phyloP scores from a whole-genome alignment of 30 jellyfish, hydroid and myxozoan species.

The Phacellophora camtschatica region DNA sequence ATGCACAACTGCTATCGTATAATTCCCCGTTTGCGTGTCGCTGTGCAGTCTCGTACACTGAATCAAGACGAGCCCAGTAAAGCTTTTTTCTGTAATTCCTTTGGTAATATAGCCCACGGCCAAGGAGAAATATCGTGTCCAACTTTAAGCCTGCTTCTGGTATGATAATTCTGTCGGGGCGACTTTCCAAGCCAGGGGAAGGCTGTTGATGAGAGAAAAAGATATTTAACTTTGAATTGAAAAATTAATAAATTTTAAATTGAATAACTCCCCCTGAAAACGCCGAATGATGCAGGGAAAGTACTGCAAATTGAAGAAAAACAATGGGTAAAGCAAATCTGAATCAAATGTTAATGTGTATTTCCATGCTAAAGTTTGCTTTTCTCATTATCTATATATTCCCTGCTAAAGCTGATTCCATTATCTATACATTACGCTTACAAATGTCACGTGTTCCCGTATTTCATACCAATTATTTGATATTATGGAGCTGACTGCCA shows the following conservation, averaged over 20 bases:
- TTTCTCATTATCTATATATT: no score
- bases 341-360: no score
- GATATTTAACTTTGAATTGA: neutral
- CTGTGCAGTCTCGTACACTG: conserved; percentile 35
- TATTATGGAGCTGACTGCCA: no score
- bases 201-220: conserved; percentile 48
- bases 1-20: conserved; percentile 62
- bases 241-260: neutral
- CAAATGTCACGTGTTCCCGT: no score
- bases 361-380: no score
- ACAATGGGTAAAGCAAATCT: no score
- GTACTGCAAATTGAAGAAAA: no score
- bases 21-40: conserved; percentile 12
- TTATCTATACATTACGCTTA: no score
- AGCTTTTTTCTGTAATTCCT: conserved; percentile 14
- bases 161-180: conserved; percentile 85
- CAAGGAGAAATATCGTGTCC: conserved; percentile 36
- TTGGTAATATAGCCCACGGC: conserved; percentile 58
- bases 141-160: conserved; percentile 63
- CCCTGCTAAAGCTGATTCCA: no score
- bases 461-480: no score
- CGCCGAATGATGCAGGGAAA: no score
- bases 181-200: conserved; percentile 74
- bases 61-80: conserved; percentile 57
- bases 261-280: no score